These are phyloP conservation scores for Lepidurus packardi DNA, from an alignment of 1,140 invertebrate genomes.

Conservation along the genomic window DNA sequence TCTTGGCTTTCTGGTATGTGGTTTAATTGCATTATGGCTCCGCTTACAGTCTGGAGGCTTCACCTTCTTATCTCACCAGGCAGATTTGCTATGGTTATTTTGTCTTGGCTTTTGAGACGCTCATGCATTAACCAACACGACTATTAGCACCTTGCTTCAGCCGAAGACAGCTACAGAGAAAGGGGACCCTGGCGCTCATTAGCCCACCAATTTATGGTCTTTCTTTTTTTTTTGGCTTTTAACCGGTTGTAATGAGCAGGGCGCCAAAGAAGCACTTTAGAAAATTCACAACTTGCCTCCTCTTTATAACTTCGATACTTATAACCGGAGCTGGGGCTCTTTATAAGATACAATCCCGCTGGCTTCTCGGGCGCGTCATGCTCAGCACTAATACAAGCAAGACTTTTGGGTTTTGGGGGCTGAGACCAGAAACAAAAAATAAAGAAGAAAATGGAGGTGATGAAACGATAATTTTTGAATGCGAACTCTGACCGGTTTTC, in stretches of 20 bases:
- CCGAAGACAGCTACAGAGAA: not conserved
- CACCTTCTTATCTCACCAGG: not conserved
- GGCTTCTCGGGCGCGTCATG: not conserved
- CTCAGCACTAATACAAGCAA: not conserved
- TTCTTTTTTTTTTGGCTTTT: not conserved
- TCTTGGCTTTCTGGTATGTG: not conserved
- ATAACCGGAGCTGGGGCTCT: not conserved
- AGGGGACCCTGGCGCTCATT: not conserved
- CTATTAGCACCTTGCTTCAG: not conserved
- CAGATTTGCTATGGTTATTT: not conserved
- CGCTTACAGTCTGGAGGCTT: not conserved
- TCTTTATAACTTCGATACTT: not conserved
- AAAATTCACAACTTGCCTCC: conserved; percentile 6
- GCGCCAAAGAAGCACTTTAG: conserved; percentile 18
- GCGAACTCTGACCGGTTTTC: not conserved
- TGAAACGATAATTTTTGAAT: conserved; percentile 16
- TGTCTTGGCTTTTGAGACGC: not conserved
- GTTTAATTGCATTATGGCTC: conserved; percentile 1
- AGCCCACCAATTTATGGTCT: conserved; percentile 13
- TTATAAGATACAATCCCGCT: not conserved
- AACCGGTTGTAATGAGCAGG: conserved; percentile 9
- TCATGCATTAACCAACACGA: conserved; percentile 19
- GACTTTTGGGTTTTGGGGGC: not conserved
- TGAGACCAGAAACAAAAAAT: not conserved
- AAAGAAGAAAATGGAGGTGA: not conserved